Base-by-base conservation (phyloP, 2,888 invertebrate species). In the Gymnosoma rotundatum region DNA sequence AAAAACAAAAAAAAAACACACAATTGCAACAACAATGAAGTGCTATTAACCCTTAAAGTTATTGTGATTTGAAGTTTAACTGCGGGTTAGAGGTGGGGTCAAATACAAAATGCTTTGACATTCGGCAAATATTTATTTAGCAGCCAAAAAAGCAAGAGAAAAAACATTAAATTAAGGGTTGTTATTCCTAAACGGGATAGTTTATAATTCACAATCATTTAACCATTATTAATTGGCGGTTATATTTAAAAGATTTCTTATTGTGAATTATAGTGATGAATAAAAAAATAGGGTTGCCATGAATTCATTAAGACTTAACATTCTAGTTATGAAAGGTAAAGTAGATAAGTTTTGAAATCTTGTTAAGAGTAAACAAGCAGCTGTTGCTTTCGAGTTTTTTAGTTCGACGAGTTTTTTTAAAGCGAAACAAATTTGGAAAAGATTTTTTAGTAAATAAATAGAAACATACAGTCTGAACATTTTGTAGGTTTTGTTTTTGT, bases 81-180 rank as follows among this genome's bases (percentile, higher is more conserved):
- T 86, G 82, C 60, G 86, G 89, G 89, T 89, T 88, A 89, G 89
- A 90, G 90, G 89, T 90, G 88, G 89, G 90, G 88, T 88, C 88
- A 88, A 70, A 86, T 84, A 86, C 70, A 78, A 83, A 81, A 78
- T 70, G 36, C 72, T 78, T 70, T 78, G 86, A 83, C 87, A 86
- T 86, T 78, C 63, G 70, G 70, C 76, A 42, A 38, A 69, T 16
- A 60, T 7, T 45, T 14, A 25, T 5, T 5, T 32, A 32, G 8
- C 32, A 32, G 6, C 6, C 21, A 61, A 25, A 25, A 25, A 25
- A 0, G 38, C 58, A 42, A 1, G 18, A 1, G 18, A 61, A 12
- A 42, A 80, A 50, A 61, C 38, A 45, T 63, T 16, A 42, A 16
- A 12, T 60, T 50, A 38, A 79, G 83, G 83, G 83, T 72, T 79